phyloP scores from a whole-genome alignment of 2,888 invertebrate genomes.

The Norana najaformis region DNA sequence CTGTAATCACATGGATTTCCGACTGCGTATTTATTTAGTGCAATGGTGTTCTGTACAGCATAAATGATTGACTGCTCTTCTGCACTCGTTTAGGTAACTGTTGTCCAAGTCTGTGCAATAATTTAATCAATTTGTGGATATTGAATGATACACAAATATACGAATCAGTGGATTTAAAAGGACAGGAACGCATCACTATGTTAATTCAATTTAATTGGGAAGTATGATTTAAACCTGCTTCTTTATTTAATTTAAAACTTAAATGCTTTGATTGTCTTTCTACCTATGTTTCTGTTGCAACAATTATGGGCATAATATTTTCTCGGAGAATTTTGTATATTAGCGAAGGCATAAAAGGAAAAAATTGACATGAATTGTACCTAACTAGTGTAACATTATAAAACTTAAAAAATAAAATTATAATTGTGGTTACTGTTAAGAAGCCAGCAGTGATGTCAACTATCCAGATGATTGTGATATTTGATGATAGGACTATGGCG shows the following conservation, averaged over 20 bases:
- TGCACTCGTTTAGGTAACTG: not conserved
- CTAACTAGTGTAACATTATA: too few species aligned
- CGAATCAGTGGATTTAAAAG: not conserved
- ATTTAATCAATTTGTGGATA: not conserved
- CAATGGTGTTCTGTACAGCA: not conserved
- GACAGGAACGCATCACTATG: not conserved
- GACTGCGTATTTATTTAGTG: not conserved
- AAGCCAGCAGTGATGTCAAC: too few species aligned
- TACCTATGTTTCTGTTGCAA: not conserved
- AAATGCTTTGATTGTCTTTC: not conserved
- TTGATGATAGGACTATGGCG: too few species aligned
- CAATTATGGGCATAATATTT: not conserved
- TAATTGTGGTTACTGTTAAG: too few species aligned
- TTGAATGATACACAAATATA: not conserved
- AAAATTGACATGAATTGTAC: too few species aligned
- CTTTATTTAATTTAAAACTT: not conserved
- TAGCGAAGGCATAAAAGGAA: too few species aligned
- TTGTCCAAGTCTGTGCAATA: not conserved
- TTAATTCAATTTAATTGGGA: not conserved
- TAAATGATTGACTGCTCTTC: too few species aligned
- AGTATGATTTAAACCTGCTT: not conserved
- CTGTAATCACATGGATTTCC: not conserved
- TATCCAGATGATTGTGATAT: too few species aligned
- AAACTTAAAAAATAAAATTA: too few species aligned
- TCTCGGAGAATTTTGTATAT: too few species aligned